A percentile compares a stretch with the other conserved stretches of the same genome.
phyloP scores from a whole-genome alignment of 30 jellyfish, hydroid and myxozoan genomes.

The Hydra vulgaris region DNA sequence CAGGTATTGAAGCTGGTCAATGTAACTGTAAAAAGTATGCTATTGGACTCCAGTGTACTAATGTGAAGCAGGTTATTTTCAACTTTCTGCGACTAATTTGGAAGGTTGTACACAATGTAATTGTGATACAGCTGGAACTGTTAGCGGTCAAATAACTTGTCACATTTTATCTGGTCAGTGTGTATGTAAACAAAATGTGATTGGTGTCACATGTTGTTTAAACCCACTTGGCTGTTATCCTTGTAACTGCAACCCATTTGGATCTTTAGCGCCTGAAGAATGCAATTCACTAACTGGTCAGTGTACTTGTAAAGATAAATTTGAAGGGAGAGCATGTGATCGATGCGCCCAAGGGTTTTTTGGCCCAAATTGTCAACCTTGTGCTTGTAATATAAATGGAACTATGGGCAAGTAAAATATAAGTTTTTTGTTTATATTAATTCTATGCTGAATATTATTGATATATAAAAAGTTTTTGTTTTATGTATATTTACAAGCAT shows the following conservation, averaged over 20 bases:
- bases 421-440: too few relatives aligned
- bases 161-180: constrained; percentile 80
- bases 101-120: constrained; percentile 80
- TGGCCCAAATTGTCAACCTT: constrained; percentile 71
- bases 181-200: constrained; percentile 64
- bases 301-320: constrained; percentile 67
- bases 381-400: constrained; percentile 73
- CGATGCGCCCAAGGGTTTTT: constrained; percentile 68
- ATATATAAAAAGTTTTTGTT: too few relatives aligned
- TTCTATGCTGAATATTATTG: too few relatives aligned
- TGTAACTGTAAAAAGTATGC: constrained; percentile 70
- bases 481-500: too few relatives aligned
- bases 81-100: constrained; percentile 60
- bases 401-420: constrained; percentile 57
- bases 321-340: constrained; percentile 72
- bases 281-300: constrained; percentile 71
- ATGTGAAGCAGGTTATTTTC: constrained; percentile 76
- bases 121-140: constrained; percentile 76
- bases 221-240: constrained; percentile 83
- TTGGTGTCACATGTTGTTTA: constrained; percentile 51
- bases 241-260: constrained; percentile 89
- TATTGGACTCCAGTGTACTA: constrained; percentile 76
- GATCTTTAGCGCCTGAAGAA: constrained; percentile 43
- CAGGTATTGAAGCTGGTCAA: constrained; percentile 90
- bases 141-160: constrained; percentile 48